Conservation (phyloP, 2,797 vertebrate genomes). For the Caiman crocodilus region DNA sequence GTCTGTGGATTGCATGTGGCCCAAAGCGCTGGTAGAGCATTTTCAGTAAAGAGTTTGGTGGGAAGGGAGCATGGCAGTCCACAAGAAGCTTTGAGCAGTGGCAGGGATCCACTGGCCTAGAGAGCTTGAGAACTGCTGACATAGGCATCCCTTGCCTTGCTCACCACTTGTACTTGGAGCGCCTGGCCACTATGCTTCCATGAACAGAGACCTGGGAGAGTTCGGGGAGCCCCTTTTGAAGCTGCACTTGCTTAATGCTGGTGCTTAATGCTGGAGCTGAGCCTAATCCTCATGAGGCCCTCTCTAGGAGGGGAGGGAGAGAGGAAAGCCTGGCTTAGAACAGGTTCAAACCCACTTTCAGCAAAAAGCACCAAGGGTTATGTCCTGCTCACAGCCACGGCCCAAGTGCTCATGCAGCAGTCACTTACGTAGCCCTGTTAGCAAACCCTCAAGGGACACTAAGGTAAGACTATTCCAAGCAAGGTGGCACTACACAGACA, state of each 20-base stretch:
- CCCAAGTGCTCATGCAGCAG: fast-evolving
- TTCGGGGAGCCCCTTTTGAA: not conserved
- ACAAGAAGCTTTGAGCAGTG: no score
- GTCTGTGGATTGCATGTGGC: no score
- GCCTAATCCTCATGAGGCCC: not conserved
- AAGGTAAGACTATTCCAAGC: not conserved
- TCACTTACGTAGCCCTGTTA: not conserved
- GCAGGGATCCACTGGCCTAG: no score
- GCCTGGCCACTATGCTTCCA: not conserved
- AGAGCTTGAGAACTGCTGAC: no score
- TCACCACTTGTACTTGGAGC: not conserved
- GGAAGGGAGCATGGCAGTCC: no score
- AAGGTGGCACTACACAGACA: no score
- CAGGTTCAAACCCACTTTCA: not conserved
- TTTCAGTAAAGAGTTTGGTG: no score
- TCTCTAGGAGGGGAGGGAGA: not conserved
- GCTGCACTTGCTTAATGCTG: no score
- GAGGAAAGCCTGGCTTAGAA: not conserved
- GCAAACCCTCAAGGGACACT: not conserved
- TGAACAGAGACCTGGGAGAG: not conserved
- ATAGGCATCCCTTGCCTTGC: no score
- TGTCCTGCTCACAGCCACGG: not conserved
- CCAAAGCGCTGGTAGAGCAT: no score
- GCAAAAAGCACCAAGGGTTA: not conserved
- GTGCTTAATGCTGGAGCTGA: not conserved